phyloP scores from a whole-genome alignment of 2,888 invertebrate genomes.

The Isotomurus palustris region DNA sequence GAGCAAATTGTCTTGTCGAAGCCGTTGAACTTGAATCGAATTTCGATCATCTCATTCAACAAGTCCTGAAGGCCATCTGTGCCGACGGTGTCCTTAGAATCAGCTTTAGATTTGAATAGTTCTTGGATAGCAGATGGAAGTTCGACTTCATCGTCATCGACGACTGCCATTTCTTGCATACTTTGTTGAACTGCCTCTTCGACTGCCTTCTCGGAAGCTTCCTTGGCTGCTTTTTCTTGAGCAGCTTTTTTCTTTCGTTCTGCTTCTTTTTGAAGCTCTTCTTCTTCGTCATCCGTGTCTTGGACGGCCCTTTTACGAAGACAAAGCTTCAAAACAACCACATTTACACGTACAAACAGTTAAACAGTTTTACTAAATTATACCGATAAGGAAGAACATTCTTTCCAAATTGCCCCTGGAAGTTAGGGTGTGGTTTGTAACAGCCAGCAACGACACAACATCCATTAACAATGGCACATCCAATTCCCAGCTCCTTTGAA shows the following conservation, averaged over 20 bases:
- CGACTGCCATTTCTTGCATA: background rate
- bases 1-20: conserved; percentile 14
- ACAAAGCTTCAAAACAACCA: background rate
- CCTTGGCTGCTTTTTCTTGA: background rate
- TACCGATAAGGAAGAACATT: conserved; percentile 15
- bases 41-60: conserved; percentile 3
- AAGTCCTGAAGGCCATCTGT: conserved; percentile 9
- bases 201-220: background rate
- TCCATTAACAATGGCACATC: background rate
- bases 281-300: conserved; percentile 9
- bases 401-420: conserved; percentile 15
- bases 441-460: conserved; percentile 16
- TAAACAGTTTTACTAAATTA: too few species aligned
- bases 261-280: background rate
- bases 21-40: conserved; percentile 8
- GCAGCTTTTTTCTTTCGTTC: background rate
- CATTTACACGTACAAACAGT: too few species aligned
- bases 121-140: background rate
- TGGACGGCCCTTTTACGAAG: background rate
- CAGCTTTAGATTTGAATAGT: background rate
- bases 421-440: conserved; percentile 18
- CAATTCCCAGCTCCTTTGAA: conserved; percentile 16
- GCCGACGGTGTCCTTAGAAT: conserved; percentile 5
- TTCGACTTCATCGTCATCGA: background rate
- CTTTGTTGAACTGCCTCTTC: background rate